Evolutionary conservation across 2,888 invertebrate genomes (phyloP).

Genomic region (Hecatera dysodea): DNA sequence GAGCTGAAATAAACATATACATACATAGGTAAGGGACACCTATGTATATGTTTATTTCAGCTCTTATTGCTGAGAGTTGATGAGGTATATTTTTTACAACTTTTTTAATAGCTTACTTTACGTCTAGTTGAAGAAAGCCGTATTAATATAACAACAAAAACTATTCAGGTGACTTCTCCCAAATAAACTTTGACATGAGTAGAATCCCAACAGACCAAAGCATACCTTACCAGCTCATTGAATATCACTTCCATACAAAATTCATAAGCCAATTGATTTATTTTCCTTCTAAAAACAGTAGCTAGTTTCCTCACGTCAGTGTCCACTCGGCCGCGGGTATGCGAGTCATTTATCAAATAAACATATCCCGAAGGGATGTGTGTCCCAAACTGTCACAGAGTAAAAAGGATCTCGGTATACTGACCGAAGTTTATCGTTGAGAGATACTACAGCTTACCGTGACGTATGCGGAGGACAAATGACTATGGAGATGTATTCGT

Average conservation of each 20-base stretch:
- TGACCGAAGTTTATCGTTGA: constrained; percentile 57
- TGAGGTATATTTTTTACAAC: too few species aligned
- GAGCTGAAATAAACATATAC: too few species aligned
- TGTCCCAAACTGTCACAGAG: constrained; percentile 59
- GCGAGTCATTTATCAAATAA: constrained; percentile 66
- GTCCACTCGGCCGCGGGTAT: constrained; percentile 42
- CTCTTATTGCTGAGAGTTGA: neutral
- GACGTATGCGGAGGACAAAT: constrained; percentile 58
- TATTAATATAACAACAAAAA: neutral
- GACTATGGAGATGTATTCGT: constrained; percentile 53
- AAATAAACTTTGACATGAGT: neutral
- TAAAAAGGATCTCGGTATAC: constrained; percentile 61
- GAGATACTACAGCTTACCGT: constrained; percentile 56
- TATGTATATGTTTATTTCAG: constrained; percentile 1
- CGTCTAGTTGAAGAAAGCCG: neutral
- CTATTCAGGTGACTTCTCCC: too few species aligned
- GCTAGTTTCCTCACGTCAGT: constrained; percentile 51
- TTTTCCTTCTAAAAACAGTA: constrained; percentile 30
- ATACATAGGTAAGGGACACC: too few species aligned
- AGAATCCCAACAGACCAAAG: constrained; percentile 33
- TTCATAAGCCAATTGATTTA: constrained; percentile 56
- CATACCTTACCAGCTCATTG: constrained; percentile 37
- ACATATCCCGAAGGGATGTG: constrained; percentile 60
- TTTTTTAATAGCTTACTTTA: neutral
- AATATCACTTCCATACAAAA: constrained; percentile 37